Conservation (phyloP, 2,888 invertebrate species). For the Nomada hirtipes region DNA sequence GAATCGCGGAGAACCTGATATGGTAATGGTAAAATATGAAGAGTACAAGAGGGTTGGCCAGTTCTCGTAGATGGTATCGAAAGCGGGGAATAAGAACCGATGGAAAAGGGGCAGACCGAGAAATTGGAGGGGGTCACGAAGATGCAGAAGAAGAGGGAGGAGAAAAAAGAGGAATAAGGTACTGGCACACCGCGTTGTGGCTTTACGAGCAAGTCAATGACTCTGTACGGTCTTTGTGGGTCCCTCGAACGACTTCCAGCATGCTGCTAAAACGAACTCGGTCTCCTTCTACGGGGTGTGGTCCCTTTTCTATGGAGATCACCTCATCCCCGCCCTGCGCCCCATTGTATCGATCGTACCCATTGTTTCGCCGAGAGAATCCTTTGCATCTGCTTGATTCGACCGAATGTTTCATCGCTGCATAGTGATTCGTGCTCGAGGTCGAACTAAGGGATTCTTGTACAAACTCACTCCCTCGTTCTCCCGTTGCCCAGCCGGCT, state of each 20-base stretch:
- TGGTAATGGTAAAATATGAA: conserved; percentile 77
- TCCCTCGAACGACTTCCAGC: conserved; percentile 58
- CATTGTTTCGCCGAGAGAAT: conserved; percentile 64
- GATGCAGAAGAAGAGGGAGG: conserved; percentile 41
- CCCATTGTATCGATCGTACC: conserved; percentile 62
- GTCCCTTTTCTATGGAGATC: conserved; percentile 77
- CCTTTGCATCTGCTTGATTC: conserved; percentile 64
- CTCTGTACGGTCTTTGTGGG: conserved; percentile 67
- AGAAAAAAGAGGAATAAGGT: conserved; percentile 63
- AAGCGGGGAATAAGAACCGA: conserved; percentile 71
- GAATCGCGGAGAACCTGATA: conserved; percentile 75
- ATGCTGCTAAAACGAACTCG: conserved; percentile 54
- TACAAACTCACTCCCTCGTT: conserved; percentile 5
- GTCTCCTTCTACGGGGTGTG: conserved; percentile 74
- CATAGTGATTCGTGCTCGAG: conserved; percentile 2
- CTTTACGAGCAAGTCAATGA: conserved; percentile 76
- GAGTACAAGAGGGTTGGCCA: conserved; percentile 66
- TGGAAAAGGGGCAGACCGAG: conserved; percentile 65
- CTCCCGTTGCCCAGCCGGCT: not conserved
- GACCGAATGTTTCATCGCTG: conserved; percentile 49
- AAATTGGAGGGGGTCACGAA: conserved; percentile 47
- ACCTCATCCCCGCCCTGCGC: conserved; percentile 33
- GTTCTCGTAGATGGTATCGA: conserved; percentile 75
- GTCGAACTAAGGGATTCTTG: not conserved
- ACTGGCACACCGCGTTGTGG: conserved; percentile 66